Conservation (phyloP, 1,140 invertebrate genomes). For the Aphelenchoides besseyi region DNA sequence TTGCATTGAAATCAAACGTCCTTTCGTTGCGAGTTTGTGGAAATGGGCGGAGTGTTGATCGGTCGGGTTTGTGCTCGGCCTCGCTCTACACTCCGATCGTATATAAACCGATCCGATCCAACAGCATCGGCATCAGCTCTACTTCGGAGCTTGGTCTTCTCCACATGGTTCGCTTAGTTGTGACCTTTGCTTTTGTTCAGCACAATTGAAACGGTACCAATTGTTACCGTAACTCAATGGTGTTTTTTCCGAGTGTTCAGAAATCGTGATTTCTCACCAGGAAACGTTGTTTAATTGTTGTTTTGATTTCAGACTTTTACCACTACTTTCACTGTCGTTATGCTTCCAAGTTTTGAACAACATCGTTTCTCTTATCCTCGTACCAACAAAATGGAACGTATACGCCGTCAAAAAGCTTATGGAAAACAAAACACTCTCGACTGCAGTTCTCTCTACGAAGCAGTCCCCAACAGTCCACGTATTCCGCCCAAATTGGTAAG, state of each 20-base stretch:
- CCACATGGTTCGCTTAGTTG: not conserved
- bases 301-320: not conserved
- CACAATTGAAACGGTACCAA: too few species aligned
- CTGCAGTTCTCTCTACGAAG: conserved; percentile 7
- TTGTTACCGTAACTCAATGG: too few species aligned
- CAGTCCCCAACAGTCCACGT: not conserved
- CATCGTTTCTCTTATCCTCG: not conserved
- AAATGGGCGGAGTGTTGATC: not conserved
- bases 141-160: not conserved
- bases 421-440: not conserved
- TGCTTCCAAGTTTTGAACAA: not conserved
- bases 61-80: conserved; percentile 4
- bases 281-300: not conserved
- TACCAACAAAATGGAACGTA: not conserved
- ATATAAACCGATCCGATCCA: not conserved
- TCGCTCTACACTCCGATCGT: not conserved
- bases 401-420: not conserved
- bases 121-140: not conserved
- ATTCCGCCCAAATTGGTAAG: conserved; percentile 5
- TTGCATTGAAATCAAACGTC: not conserved
- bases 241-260: too few species aligned
- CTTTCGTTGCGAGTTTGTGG: not conserved
- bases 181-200: too few species aligned
- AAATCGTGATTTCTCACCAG: too few species aligned
- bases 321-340: not conserved